A percentile compares a stretch with the other conserved stretches of the same genome.
These are phyloP conservation scores for Dynastes hyllus DNA, from an alignment of 2,888 invertebrate species.

Conservation along the genomic window DNA sequence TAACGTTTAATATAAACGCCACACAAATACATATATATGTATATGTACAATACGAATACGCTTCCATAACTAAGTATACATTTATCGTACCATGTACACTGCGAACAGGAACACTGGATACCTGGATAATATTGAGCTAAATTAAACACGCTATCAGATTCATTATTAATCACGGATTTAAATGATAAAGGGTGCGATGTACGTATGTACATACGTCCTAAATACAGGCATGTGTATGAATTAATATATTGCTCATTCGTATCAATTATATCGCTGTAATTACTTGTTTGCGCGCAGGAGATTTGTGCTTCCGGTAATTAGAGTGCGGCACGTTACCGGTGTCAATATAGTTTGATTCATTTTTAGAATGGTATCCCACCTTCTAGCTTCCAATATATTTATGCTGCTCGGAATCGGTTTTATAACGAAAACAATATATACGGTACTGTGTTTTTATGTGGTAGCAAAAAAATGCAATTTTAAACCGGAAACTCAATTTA, in stretches of 20 bases:
- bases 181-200: conserved; percentile 33
- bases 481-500: too few relatives aligned
- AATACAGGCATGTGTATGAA: conserved; percentile 9
- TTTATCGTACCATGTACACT: background rate
- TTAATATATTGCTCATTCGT: conserved; percentile 31
- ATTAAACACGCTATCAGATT: conserved; percentile 39
- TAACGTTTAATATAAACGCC: conserved; percentile 31
- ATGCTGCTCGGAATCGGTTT: too few relatives aligned
- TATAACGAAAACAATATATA: too few relatives aligned
- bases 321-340: background rate
- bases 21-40: conserved; percentile 3
- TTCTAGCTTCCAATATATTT: too few relatives aligned
- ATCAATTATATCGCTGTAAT: conserved; percentile 29
- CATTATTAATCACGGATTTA: conserved; percentile 45
- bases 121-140: conserved; percentile 39
- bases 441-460: too few relatives aligned
- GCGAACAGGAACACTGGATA: conserved; percentile 3
- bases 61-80: background rate
- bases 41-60: background rate
- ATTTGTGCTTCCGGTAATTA: conserved; percentile 23
- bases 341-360: conserved; percentile 7
- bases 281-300: conserved; percentile 6
- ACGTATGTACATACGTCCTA: background rate
- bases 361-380: too few relatives aligned
- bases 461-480: too few relatives aligned